phyloP scores from a whole-genome alignment of 1,140 invertebrate species.

The Drosophila subobscura region DNA sequence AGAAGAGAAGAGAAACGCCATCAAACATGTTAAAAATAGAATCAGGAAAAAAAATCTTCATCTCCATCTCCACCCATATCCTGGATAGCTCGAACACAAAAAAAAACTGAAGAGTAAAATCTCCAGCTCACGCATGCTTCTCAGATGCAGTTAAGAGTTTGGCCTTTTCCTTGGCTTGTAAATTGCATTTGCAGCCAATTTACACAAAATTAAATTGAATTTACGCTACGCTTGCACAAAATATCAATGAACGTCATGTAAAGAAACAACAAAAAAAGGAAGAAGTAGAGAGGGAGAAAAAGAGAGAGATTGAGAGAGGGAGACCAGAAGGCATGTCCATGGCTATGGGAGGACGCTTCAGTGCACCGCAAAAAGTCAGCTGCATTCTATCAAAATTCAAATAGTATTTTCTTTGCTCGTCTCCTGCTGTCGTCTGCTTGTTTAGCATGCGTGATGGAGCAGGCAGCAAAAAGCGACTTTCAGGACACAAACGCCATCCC shows the following conservation, averaged over 20 bases:
- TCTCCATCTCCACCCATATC: not conserved
- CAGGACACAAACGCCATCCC: conserved; percentile 20
- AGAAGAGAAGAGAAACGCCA: no score
- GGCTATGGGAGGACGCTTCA: conserved; percentile 5
- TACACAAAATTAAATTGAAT: conserved; percentile 80
- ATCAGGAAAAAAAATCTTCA: not conserved
- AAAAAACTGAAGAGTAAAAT: not conserved
- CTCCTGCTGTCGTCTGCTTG: conserved; percentile 49
- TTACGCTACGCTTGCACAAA: conserved; percentile 77
- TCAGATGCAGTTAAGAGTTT: conserved; percentile 26
- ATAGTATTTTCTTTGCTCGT: conserved; percentile 68
- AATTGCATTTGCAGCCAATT: conserved; percentile 78
- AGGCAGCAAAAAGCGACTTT: conserved; percentile 58
- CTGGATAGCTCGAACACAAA: conserved; percentile 7
- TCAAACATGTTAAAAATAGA: not conserved
- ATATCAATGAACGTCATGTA: conserved; percentile 73
- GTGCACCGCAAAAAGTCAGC: conserved; percentile 57
- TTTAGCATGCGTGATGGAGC: conserved; percentile 71
- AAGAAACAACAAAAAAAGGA: conserved; percentile 20
- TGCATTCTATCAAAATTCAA: conserved; percentile 82
- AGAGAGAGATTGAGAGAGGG: no score
- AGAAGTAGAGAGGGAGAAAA: not conserved
- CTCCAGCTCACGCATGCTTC: conserved; percentile 48
- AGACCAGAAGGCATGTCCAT: conserved; percentile 17
- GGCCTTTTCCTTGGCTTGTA: conserved; percentile 51